Evolutionary conservation across 2,113 vertebrate genomes (phyloP), one percentile per base, ranked within the genome.

Genomic region (Oreochromis spilurus): DNA sequence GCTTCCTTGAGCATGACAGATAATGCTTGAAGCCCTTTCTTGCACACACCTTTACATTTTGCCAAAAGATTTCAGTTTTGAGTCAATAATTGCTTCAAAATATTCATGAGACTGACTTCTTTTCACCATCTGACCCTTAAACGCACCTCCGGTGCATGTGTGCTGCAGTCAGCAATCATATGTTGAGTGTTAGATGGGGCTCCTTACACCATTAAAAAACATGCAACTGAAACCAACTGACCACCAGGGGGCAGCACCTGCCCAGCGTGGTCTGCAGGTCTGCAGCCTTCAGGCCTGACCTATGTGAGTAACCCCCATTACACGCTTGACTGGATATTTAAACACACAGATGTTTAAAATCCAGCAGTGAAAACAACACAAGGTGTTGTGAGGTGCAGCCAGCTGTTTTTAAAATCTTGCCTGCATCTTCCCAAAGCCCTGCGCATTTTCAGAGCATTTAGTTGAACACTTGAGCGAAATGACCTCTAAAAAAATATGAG

Each of bases 171-270:
- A 29, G 5, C 14, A 19, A 19, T 31, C 70, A 3, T 1, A 45
- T 72, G 65, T 26, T 72, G 21, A 43, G 21, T 19, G 31, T 2
- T 2, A 50, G 36, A 31, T 26, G 12, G 38, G 38, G 21, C 45
- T 52, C 45, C 43, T 75, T 19, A 0, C 40, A 0, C 24, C 21
- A 50, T 75, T 48, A 29, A 72, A 72, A 75, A 77, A 5, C 10
- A 77, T 50, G 26, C 6, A 50, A 77, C 1, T 13, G 1, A 77
- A 34, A 13, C 21, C 10, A 77, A 52, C 4, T 52, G 72, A n/a
- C 89, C 95, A 95, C 53, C 82, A 92, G 96, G 81, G 29, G 91
- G 94, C 88, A 92, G 89, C 62, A 89, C 2, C 55, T 29, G 12
- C 45, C 24, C 82, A 81, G 52, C 29, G 3, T 45, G 31, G 4